Evolutionary conservation across 2,888 invertebrate genomes (phyloP), one percentile per base, ranked within the genome.

Genomic region (Mesorhabditis spiculigera): DNA sequence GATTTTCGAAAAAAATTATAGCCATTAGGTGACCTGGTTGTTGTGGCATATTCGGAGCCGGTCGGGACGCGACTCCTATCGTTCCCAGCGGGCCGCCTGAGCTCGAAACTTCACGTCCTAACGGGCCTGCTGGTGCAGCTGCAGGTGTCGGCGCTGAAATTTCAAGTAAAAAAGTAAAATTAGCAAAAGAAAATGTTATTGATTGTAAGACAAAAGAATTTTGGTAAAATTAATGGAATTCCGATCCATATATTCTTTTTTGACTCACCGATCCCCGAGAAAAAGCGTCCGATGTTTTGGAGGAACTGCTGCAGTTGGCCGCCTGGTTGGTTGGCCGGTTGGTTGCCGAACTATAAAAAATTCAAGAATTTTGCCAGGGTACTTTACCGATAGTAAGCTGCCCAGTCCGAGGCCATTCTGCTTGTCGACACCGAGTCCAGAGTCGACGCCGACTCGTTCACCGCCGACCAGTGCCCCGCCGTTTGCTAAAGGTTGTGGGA

Each of bases 401-500:
- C 58, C 58, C 58, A 50, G n/a, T 50, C 58, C 58, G 10, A 50
- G n/a, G 10, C 58, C 58, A n/a, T 50, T 50, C n/a, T 50, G 58
- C n/a, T 50, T 50, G n/a, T 50, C 58, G 10, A 50, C 62, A 43
- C 74, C 75, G 6, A 75, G 61, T 5, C 68, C 68, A 1, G 75
- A 75, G 42, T 74, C 71, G 8, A 80, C 76, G 4, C 81, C 81
- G 45, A 81, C 72, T 16, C 81, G 69, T 68, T 77, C 74, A 28
- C 79, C 78, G 5, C 78, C 81, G 5, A 81, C 72, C 8, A 81
- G 66, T 0, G 78, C 78, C 4, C 81, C 81, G 16, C 75, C 74
- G 64, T 75, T 77, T n/a, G 77, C 79, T 79, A 66, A 68, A 28
- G 28, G 28, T 28, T 28, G 28, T 28, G 28, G 28, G 28, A 28